Conservation (phyloP, 2,797 vertebrate species). For the Lindbergichthys nudifrons region DNA sequence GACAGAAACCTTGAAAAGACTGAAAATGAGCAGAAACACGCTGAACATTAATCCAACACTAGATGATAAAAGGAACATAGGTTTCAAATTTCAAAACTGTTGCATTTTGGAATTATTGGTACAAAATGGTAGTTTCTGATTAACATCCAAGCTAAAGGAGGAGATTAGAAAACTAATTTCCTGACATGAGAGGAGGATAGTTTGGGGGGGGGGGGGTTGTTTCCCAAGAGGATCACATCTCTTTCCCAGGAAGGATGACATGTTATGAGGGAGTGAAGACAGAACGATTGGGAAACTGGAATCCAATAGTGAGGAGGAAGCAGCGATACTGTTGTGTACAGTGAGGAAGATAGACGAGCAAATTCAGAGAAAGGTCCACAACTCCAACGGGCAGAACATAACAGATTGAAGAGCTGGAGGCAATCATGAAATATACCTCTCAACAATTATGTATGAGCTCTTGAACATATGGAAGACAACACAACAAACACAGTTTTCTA, state of each 20-base stretch:
- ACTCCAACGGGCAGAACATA: constrained; percentile 4
- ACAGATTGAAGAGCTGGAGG: constrained; percentile 15
- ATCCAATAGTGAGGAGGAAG: constrained; percentile 34
- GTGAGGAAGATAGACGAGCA: constrained; percentile 27
- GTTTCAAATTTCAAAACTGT: not conserved
- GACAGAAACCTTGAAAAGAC: constrained; percentile 21
- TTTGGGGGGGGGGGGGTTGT: not conserved
- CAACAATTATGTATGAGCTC: constrained; percentile 18
- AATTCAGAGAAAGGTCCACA: not conserved
- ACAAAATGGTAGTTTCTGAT: not conserved
- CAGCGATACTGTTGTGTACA: constrained; percentile 4
- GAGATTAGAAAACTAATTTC: not conserved
- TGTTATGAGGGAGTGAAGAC: constrained; percentile 63
- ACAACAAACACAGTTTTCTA: constrained; percentile 2
- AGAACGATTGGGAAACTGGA: constrained; percentile 51
- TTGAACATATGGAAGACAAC: not conserved
- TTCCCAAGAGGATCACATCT: constrained; percentile 78
- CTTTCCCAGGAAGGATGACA: constrained; percentile 64
- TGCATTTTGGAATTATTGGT: not conserved
- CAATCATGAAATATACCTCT: constrained; percentile 9
- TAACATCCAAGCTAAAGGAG: not conserved
- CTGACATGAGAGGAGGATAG: too few relatives aligned
- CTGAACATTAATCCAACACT: not conserved
- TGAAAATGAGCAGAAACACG: not conserved
- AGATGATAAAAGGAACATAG: not conserved